phyloP scores from a whole-genome alignment of 2,888 invertebrate species.

The Aspidiotus rigidus region DNA sequence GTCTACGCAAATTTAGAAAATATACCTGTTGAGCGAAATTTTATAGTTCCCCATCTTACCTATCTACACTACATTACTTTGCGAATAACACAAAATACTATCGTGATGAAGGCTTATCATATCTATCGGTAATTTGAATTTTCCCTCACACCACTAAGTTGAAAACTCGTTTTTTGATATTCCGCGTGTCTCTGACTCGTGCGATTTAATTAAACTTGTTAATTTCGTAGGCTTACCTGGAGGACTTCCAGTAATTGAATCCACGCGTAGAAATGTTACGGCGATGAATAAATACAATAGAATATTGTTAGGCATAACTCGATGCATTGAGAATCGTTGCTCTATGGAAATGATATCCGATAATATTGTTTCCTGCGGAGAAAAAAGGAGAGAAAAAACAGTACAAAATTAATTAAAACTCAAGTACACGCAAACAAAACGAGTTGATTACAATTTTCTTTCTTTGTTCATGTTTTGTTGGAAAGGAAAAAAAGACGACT shows the following conservation, averaged over 20 bases:
- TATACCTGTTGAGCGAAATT: too few species aligned
- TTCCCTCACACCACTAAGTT: too few species aligned
- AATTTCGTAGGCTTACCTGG: slow-evolving; percentile 15
- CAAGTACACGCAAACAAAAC: too few species aligned
- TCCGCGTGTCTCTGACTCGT: background rate
- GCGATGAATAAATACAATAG: slow-evolving; percentile 1
- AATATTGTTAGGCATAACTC: slow-evolving; percentile 22
- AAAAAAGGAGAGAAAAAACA: background rate
- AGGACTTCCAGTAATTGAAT: slow-evolving; percentile 17
- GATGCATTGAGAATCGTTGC: slow-evolving; percentile 8
- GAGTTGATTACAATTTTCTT: background rate
- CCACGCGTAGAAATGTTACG: slow-evolving; percentile 3
- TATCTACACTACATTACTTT: too few species aligned
- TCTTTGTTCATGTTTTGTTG: background rate
- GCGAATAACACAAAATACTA: too few species aligned
- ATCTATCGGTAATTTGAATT: too few species aligned
- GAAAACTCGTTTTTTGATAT: too few species aligned
- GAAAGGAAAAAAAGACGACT: too few species aligned
- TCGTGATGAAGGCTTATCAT: too few species aligned
- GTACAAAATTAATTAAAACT: too few species aligned
- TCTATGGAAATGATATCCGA: slow-evolving; percentile 17
- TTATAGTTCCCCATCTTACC: too few species aligned
- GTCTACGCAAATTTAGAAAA: too few species aligned
- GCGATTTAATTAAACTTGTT: background rate
- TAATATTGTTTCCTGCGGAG: slow-evolving; percentile 15